phyloP scores from a whole-genome alignment of 2,888 invertebrate species.

The Agriotes lineatus region DNA sequence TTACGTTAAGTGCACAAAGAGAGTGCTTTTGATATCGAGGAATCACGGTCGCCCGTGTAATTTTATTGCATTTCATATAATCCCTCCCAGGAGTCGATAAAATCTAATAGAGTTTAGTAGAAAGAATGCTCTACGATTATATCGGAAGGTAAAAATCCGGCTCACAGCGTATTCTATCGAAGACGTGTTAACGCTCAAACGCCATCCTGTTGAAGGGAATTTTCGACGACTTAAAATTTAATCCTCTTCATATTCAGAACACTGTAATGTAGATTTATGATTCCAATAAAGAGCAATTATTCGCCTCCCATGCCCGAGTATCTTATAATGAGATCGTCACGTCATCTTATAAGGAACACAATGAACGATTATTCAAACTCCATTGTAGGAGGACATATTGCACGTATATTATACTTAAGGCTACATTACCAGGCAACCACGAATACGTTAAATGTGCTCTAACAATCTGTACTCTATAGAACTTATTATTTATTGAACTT shows the following conservation, averaged over 20 bases:
- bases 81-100: slow-evolving; percentile 47
- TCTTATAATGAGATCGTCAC: slow-evolving; percentile 44
- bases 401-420: slow-evolving; percentile 29
- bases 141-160: slow-evolving; percentile 10
- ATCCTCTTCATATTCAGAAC: slow-evolving; percentile 25
- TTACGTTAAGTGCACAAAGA: slow-evolving; percentile 37
- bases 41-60: slow-evolving; percentile 45
- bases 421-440: slow-evolving; percentile 22
- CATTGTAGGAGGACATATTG: slow-evolving; percentile 37
- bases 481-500: slow-evolving; percentile 26
- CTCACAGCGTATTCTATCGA: neutral
- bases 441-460: slow-evolving; percentile 24
- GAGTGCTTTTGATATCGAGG: slow-evolving; percentile 45
- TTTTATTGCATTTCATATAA: slow-evolving; percentile 48
- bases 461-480: slow-evolving; percentile 25
- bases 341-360: slow-evolving; percentile 45
- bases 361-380: slow-evolving; percentile 46
- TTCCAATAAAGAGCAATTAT: slow-evolving; percentile 47
- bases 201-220: neutral
- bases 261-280: slow-evolving; percentile 37
- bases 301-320: slow-evolving; percentile 41
- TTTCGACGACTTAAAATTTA: slow-evolving; percentile 22
- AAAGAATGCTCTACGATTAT: slow-evolving; percentile 29
- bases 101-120: slow-evolving; percentile 41
- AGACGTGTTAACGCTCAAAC: neutral